Base-by-base conservation (phyloP, 1,140 invertebrate species). In the Heliothis virescens region DNA sequence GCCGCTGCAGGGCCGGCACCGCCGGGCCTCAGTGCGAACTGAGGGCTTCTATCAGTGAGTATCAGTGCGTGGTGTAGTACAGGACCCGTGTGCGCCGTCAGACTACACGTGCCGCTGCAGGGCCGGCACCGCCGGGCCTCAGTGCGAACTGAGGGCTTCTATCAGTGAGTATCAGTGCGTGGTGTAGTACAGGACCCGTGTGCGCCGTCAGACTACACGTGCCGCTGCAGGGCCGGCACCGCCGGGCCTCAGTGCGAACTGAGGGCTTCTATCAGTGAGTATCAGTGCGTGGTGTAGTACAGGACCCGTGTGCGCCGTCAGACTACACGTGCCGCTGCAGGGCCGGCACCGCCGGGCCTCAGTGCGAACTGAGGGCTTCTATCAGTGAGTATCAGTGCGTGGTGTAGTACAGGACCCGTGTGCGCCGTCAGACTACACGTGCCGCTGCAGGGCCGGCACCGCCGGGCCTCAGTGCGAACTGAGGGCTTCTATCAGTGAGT, bases 11-110 rank as follows among this genome's bases (percentile, higher is more conserved):
- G 83, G 96, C 97, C 67, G 98, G 98, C 50, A 99, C 97, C 95
- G 96, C 97, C 83, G 99, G 99, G 79, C 96, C 97, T 85, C 98
- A 97, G 95, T 99, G 99, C 95, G 98, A 99, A 92, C 97, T 98
- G 26, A 86, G 94, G 13, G 90, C 93, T 53, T 92, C 90, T 13
- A 88, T 94, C 34, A n/a, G n/a, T n/a, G n/a, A 92, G 94, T 78
- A 13, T 7, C 12, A 7, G 7, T 18, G 2, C 3, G 21, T 2
- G 21, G 21, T 26, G 21, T 26, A 26, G 2, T 26, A 26, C 21
- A 26, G 21, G 21, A 26, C 1, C 21, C 21, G 21, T n/a, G n/a
- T n/a, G n/a, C n/a, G n/a, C n/a, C n/a, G n/a, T n/a, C n/a, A n/a
- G 97, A 97, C 85, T 99, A 99, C 94, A 96, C 96, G 75, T 99